A percentile compares a stretch with the other conserved stretches of the same genome.
Conservation (phyloP, 2,888 invertebrate genomes). For the Congeria kusceri region DNA sequence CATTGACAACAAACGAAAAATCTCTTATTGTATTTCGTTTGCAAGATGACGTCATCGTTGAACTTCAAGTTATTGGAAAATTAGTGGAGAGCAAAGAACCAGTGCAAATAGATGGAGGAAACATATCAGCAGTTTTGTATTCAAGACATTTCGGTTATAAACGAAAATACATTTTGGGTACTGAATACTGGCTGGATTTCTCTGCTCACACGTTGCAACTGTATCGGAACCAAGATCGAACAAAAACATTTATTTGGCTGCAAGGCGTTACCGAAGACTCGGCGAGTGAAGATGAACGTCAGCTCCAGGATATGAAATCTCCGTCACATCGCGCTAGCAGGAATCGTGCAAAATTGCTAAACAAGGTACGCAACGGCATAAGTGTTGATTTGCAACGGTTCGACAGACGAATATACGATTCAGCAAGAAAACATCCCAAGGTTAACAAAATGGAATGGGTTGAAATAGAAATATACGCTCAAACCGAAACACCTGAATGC, state of each 20-base stretch:
- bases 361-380: constrained; percentile 1
- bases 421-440: constrained; percentile 44
- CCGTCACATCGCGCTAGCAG: not conserved
- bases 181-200: constrained; percentile 46
- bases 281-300: not conserved
- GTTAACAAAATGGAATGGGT: constrained; percentile 47
- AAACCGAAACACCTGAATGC: constrained; percentile 7
- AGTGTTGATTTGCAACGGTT: constrained; percentile 55
- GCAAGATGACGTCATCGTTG: constrained; percentile 41
- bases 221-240: not conserved
- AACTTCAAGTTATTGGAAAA: constrained; percentile 37
- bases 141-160: constrained; percentile 53
- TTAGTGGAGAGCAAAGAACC: constrained; percentile 33
- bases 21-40: constrained; percentile 37
- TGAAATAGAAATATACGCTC: constrained; percentile 49
- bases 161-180: constrained; percentile 44
- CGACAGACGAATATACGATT: constrained; percentile 32
- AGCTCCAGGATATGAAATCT: not conserved
- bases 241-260: constrained; percentile 3
- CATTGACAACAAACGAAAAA: constrained; percentile 38
- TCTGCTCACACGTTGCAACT: constrained; percentile 53
- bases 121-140: constrained; percentile 38
- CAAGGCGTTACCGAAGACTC: not conserved
- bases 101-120: constrained; percentile 31
- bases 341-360: not conserved